Evolutionary conservation across 1,140 invertebrate species (phyloP).

Genomic region (Paraescarpia echinospica): DNA sequence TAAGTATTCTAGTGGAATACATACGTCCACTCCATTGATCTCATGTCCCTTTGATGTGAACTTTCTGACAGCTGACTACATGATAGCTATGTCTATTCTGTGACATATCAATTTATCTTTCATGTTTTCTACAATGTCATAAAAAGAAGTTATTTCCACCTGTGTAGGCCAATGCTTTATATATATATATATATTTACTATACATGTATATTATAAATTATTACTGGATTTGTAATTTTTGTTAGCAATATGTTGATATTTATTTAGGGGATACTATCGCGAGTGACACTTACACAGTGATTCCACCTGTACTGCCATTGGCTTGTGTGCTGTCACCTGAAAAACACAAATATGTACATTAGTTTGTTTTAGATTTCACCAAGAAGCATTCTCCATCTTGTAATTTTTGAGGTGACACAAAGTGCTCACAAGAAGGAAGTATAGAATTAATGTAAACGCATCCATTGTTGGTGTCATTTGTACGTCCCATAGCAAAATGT

Average conservation of each 20-base stretch:
- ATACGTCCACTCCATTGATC: neutral
- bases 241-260: neutral
- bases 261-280: neutral
- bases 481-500: no score
- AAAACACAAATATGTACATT: neutral
- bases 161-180: neutral
- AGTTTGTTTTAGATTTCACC: neutral
- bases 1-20: neutral
- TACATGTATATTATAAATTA: no score
- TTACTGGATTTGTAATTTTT: neutral
- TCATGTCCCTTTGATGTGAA: neutral
- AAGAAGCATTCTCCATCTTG: neutral
- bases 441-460: neutral
- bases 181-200: no score
- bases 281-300: neutral
- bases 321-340: neutral
- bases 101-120: neutral
- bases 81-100: neutral
- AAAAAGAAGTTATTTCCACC: neutral
- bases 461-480: no score
- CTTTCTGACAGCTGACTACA: neutral
- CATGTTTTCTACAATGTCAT: neutral
- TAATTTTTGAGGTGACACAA: neutral
- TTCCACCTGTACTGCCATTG: neutral
- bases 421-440: neutral